These are phyloP conservation scores for Cyanocitta stelleri DNA, from an alignment of 2,113 vertebrate genomes.

Conservation along the genomic window DNA sequence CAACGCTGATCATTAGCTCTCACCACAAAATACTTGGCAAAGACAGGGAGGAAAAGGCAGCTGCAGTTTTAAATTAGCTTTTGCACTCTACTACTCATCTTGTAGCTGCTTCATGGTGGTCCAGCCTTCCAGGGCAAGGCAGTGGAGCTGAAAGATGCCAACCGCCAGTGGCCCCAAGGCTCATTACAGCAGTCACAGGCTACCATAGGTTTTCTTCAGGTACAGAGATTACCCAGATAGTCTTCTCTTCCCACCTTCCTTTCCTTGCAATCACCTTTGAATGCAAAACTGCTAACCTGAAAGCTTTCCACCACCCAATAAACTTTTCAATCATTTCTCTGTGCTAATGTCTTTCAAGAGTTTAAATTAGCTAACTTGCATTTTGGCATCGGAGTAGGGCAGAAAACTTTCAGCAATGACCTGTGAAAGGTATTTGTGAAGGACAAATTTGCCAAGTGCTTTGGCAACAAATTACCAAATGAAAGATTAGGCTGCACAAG, in stretches of 20 bases:
- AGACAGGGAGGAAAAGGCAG: not conserved
- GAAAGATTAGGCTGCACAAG: not conserved
- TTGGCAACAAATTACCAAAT: not conserved
- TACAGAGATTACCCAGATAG: not conserved
- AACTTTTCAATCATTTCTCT: not conserved
- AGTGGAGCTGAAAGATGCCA: not conserved
- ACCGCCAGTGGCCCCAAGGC: not conserved
- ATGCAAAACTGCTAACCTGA: not conserved
- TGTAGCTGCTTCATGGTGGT: not conserved
- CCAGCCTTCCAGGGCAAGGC: not conserved
- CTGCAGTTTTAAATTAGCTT: not conserved
- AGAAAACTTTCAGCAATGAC: not conserved
- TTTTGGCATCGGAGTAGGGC: not conserved
- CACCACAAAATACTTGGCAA: not conserved
- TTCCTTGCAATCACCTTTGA: not conserved
- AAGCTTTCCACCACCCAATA: not conserved
- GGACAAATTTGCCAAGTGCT: not conserved
- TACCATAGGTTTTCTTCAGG: not conserved
- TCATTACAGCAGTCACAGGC: not conserved
- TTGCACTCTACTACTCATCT: not conserved
- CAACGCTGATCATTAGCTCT: rapidly evolving
- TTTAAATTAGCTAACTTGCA: not conserved
- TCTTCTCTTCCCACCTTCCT: not conserved
- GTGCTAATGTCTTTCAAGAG: not conserved
- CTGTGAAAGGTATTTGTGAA: not conserved